Percentiles rank a stretch among this genome's conserved stretches.
Evolutionary conservation across 2,888 invertebrate genomes (phyloP).

Genomic region (Nemapogon koenigi): DNA sequence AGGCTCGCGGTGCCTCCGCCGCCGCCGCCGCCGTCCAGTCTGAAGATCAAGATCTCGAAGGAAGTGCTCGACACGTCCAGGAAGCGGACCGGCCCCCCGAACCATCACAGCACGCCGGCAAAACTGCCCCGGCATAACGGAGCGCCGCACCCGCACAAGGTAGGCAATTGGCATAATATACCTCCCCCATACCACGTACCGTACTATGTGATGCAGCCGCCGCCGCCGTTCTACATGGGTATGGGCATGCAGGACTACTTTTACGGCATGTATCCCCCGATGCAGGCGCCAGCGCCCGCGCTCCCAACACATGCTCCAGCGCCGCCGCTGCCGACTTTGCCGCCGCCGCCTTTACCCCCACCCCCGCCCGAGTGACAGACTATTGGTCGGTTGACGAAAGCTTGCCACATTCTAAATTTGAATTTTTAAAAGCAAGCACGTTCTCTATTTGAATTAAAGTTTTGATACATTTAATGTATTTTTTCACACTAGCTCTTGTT

Average conservation of each 20-base stretch:
- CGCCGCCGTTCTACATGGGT: slow-evolving; percentile 31
- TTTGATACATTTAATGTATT: no score
- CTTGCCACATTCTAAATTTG: no score
- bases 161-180: slow-evolving; percentile 39
- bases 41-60: slow-evolving; percentile 80
- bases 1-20: slow-evolving; percentile 63
- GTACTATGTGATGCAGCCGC: slow-evolving; percentile 48
- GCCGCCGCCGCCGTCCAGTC: slow-evolving; percentile 49
- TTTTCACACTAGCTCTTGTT: no score
- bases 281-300: slow-evolving; percentile 15
- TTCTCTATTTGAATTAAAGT: no score
- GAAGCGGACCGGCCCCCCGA: slow-evolving; percentile 31
- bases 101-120: slow-evolving; percentile 31
- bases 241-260: slow-evolving; percentile 17
- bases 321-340: slow-evolving; percentile 63
- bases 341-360: slow-evolving; percentile 68
- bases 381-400: no score
- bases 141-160: slow-evolving; percentile 39
- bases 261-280: slow-evolving; percentile 14
- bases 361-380: slow-evolving; percentile 66
- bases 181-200: slow-evolving; percentile 40
- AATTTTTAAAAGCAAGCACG: no score
- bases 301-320: slow-evolving; percentile 23
- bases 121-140: slow-evolving; percentile 47
- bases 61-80: slow-evolving; percentile 68